phyloP scores from a whole-genome alignment of 2,113 vertebrate genomes.

The Cettia cetti region DNA sequence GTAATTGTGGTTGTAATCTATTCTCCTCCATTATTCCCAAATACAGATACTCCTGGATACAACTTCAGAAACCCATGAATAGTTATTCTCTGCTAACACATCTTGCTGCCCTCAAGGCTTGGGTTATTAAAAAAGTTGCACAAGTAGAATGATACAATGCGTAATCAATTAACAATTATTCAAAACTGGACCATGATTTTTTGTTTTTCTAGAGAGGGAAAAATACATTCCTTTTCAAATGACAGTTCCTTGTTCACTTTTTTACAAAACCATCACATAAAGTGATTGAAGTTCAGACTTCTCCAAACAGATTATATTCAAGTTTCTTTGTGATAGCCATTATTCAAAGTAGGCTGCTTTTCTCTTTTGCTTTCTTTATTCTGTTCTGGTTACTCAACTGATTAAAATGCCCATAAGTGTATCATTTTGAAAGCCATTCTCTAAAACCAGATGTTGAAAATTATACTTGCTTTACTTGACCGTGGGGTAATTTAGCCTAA shows the following conservation, averaged over 20 bases:
- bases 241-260: background rate
- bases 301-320: background rate
- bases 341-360: background rate
- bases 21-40: background rate
- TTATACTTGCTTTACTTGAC: background rate
- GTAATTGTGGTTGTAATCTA: background rate
- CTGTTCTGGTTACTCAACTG: background rate
- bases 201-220: background rate
- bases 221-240: background rate
- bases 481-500: background rate
- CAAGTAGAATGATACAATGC: background rate
- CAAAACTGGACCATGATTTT: background rate
- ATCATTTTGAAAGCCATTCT: background rate
- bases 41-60: background rate
- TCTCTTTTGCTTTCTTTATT: background rate
- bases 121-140: slow-evolving; percentile 8
- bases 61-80: background rate
- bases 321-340: background rate
- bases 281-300: background rate
- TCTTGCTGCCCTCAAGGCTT: background rate
- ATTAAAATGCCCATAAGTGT: background rate
- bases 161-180: background rate
- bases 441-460: background rate
- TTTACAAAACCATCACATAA: background rate
- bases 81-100: background rate